Percentiles rank a stretch among this genome's conserved stretches.
phyloP scores from a whole-genome alignment of 2,888 invertebrate species.

The Megamerina dolium region DNA sequence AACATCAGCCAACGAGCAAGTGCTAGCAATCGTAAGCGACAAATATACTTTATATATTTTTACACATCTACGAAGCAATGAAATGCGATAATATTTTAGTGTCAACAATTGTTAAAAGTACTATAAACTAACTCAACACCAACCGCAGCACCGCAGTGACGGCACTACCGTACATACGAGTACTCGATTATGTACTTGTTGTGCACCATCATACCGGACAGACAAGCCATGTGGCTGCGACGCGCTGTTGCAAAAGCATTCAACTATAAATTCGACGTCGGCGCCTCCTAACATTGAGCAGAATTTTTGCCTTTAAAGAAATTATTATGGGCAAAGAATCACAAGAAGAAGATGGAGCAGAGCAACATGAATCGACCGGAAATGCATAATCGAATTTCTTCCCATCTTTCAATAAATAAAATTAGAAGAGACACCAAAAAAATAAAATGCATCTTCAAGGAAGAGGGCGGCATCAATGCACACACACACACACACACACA shows the following conservation, averaged over 20 bases:
- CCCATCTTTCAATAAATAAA: slow-evolving; percentile 4
- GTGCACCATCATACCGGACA: too few relatives aligned
- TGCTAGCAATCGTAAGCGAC: slow-evolving; percentile 20
- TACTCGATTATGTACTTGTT: too few relatives aligned
- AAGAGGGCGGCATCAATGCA: background rate
- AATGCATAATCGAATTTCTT: slow-evolving; percentile 15
- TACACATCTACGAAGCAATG: slow-evolving; percentile 39
- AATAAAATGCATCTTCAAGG: background rate
- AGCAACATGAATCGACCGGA: slow-evolving; percentile 5
- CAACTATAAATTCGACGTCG: slow-evolving; percentile 19
- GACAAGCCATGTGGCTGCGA: too few relatives aligned
- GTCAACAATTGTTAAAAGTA: slow-evolving; percentile 46
- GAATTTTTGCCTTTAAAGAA: too few relatives aligned
- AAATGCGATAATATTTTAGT: slow-evolving; percentile 44
- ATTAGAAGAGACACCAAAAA: background rate
- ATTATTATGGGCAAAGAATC: too few relatives aligned
- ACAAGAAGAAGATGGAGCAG: too few relatives aligned
- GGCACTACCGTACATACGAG: too few relatives aligned
- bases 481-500: background rate
- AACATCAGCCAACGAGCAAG: background rate
- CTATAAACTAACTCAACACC: slow-evolving; percentile 38
- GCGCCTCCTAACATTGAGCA: background rate
- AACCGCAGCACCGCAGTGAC: slow-evolving; percentile 15
- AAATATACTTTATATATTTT: slow-evolving; percentile 42
- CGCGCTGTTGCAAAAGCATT: slow-evolving; percentile 15